phyloP scores from a whole-genome alignment of 1,140 invertebrate species.

The Teleogryllus occipitalis region DNA sequence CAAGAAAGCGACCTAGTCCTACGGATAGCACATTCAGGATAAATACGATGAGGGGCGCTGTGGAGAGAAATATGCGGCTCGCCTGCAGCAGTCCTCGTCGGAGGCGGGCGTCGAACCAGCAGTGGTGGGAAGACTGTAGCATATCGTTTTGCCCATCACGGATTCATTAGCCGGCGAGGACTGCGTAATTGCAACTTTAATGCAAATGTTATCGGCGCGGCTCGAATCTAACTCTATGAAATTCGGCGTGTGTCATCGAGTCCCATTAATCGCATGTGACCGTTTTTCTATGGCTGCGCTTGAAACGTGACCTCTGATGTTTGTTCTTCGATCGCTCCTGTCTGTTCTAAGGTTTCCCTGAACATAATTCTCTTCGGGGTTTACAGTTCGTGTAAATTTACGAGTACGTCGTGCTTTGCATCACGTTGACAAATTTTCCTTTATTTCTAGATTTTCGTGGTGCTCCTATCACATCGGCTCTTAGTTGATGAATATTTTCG shows the following conservation, averaged over 20 bases:
- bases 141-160: constrained; percentile 3
- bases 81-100: too few relatives aligned
- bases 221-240: neutral
- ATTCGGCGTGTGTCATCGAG: constrained; percentile 3
- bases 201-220: neutral
- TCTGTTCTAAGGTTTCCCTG: neutral
- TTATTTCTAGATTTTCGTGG: too few relatives aligned
- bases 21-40: too few relatives aligned
- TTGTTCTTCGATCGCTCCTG: neutral
- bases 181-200: constrained; percentile 4
- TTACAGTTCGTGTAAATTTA: neutral
- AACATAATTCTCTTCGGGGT: neutral
- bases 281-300: neutral
- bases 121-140: too few relatives aligned
- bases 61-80: too few relatives aligned
- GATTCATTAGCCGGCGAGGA: neutral
- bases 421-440: too few relatives aligned
- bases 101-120: too few relatives aligned
- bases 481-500: too few relatives aligned
- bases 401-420: neutral
- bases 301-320: neutral
- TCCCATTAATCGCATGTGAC: neutral
- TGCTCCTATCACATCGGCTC: too few relatives aligned
- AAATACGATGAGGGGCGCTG: too few relatives aligned
- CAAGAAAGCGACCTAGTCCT: too few relatives aligned